Evolutionary conservation across 2,888 invertebrate species (phyloP).

Genomic region (Sycophila texana): DNA sequence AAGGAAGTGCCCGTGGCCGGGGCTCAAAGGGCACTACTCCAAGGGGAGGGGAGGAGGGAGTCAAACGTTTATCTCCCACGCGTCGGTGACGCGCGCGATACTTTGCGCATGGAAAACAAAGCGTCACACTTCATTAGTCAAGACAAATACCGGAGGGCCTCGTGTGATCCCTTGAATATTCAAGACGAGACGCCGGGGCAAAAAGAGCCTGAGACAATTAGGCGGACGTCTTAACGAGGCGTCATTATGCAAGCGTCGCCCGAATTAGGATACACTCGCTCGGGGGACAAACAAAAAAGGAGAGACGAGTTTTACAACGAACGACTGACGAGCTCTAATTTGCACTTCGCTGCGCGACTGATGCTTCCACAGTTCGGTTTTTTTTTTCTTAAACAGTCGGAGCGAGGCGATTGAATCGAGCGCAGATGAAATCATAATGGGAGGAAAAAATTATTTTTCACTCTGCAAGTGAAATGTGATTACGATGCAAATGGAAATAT

Average conservation of each 20-base stretch:
- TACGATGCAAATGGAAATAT: conserved; percentile 41
- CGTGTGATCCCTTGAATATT: conserved; percentile 35
- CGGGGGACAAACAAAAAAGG: no score
- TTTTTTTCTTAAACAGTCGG: no score
- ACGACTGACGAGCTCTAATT: no score
- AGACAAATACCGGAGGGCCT: conserved; percentile 28
- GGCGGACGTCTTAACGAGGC: conserved; percentile 44
- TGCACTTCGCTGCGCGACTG: no score
- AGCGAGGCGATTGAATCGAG: conserved; percentile 22
- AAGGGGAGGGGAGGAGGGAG: no score
- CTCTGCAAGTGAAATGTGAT: conserved; percentile 21
- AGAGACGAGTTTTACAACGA: no score
- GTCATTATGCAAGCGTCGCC: conserved; percentile 24
- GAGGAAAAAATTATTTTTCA: conserved; percentile 20
- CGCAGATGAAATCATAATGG: conserved; percentile 25
- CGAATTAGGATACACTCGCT: no score
- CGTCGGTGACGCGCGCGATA: no score
- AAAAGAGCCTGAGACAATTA: conserved; percentile 39
- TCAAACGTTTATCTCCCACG: no score
- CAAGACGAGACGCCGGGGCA: conserved; percentile 5
- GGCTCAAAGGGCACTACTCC: no score
- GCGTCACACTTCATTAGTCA: conserved; percentile 7
- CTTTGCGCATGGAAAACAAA: not conserved
- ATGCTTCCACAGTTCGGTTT: no score
- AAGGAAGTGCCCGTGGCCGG: not conserved